Evolutionary conservation across 2,888 invertebrate genomes (phyloP).

Genomic region (Drosophila buzzatii): DNA sequence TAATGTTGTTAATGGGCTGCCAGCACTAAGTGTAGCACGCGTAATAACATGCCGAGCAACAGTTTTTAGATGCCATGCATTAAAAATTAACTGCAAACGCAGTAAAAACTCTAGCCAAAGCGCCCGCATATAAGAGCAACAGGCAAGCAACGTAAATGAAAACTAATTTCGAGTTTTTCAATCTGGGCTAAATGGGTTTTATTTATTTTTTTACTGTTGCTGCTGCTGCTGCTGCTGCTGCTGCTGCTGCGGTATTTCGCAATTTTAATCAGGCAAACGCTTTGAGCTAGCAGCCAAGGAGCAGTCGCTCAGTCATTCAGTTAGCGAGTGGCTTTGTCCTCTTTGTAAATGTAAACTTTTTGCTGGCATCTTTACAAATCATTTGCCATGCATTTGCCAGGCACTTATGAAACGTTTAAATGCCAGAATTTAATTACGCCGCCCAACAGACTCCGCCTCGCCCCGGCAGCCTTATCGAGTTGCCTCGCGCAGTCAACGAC

Average conservation of each 20-base stretch:
- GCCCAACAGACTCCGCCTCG: not conserved
- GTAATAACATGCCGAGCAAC: conserved; percentile 73
- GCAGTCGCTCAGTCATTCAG: conserved; percentile 22
- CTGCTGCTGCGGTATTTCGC: conserved; percentile 54
- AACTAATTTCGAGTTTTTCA: conserved; percentile 81
- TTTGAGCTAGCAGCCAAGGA: conserved; percentile 47
- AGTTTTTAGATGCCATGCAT: conserved; percentile 70
- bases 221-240: not conserved
- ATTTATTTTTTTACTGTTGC: conserved; percentile 18
- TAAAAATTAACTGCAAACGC: conserved; percentile 75
- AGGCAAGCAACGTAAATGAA: conserved; percentile 70
- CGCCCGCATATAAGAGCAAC: conserved; percentile 15
- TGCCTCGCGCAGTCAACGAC: conserved; percentile 47
- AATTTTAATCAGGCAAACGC: conserved; percentile 73
- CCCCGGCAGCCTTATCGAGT: not conserved
- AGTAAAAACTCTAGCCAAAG: conserved; percentile 45
- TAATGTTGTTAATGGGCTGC: conserved; percentile 43
- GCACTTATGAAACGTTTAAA: conserved; percentile 71
- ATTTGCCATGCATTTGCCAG: conserved; percentile 71
- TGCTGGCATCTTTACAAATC: conserved; percentile 62
- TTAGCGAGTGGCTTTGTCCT: conserved; percentile 25
- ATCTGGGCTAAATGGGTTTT: conserved; percentile 78
- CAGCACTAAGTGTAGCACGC: conserved; percentile 59
- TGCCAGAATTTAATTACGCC: conserved; percentile 70
- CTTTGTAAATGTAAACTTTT: conserved; percentile 37